These are phyloP conservation scores for Nesoenas mayeri DNA, from an alignment of 2,113 vertebrate genomes.

Conservation along the genomic window DNA sequence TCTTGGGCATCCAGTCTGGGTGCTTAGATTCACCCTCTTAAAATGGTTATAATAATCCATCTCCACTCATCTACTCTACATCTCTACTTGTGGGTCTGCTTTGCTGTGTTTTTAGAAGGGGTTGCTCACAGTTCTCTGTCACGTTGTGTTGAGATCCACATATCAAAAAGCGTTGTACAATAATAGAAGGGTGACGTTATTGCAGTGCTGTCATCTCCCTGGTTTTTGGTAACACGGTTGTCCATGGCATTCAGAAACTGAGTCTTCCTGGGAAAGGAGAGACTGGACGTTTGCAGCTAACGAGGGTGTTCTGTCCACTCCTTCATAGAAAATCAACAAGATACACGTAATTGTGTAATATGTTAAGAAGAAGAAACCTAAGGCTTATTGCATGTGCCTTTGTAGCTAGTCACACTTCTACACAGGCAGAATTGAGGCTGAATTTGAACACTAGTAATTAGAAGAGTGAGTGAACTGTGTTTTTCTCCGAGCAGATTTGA, in stretches of 20 bases:
- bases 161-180: background rate
- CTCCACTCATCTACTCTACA: background rate
- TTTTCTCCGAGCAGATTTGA: constrained; percentile 26
- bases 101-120: background rate
- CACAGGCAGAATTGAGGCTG: constrained; percentile 4
- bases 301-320: background rate
- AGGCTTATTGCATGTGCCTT: background rate
- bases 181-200: background rate
- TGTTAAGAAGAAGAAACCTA: background rate
- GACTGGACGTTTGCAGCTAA: background rate
- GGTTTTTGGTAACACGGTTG: background rate
- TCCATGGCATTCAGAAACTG: background rate
- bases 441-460: constrained; percentile 26
- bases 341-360: background rate
- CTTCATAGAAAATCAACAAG: background rate
- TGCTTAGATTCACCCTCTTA: background rate
- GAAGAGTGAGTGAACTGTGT: background rate
- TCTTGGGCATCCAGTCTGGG: background rate
- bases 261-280: background rate
- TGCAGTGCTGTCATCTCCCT: background rate
- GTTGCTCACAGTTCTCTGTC: background rate
- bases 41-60: background rate
- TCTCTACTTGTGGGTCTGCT: background rate
- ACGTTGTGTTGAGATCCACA: background rate
- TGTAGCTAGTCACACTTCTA: background rate